A percentile compares a stretch with the other conserved stretches of the same genome.
Evolutionary conservation across 2,888 invertebrate genomes (phyloP).

Genomic region (Dioctria linearis): DNA sequence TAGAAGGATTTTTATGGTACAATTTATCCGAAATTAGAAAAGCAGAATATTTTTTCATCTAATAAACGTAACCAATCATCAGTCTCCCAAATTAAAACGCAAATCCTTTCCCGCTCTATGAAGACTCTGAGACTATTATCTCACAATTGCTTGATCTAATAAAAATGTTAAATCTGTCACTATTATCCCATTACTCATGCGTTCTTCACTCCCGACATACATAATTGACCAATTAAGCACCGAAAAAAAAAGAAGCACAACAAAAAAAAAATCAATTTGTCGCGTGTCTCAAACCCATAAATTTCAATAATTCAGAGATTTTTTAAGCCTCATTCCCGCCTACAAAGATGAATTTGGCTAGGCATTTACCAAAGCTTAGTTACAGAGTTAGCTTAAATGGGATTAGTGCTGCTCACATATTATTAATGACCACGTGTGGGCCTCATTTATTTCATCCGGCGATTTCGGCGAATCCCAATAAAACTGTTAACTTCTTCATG

Average conservation of each 20-base stretch:
- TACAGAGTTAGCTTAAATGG: background rate
- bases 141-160: too few species aligned
- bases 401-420: background rate
- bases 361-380: conserved; percentile 19
- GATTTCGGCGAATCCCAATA: conserved; percentile 7
- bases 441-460: conserved; percentile 32
- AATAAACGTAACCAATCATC: too few species aligned
- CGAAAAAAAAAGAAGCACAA: background rate
- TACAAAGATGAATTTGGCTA: conserved; percentile 18
- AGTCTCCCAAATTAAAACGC: too few species aligned
- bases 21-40: too few species aligned
- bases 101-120: too few species aligned
- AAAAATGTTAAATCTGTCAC: background rate
- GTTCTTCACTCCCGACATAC: background rate
- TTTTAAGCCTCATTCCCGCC: conserved; percentile 29
- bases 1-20: too few species aligned
- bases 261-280: background rate
- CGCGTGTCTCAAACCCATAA: conserved; percentile 33
- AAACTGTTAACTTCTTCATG: background rate
- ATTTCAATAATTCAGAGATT: conserved; percentile 44
- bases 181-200: conserved; percentile 9
- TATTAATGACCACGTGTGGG: conserved; percentile 33
- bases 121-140: too few species aligned
- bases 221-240: conserved; percentile 1
- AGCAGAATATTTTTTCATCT: too few species aligned